phyloP scores from a whole-genome alignment of 2,113 vertebrate species.

The Lophura nycthemera region DNA sequence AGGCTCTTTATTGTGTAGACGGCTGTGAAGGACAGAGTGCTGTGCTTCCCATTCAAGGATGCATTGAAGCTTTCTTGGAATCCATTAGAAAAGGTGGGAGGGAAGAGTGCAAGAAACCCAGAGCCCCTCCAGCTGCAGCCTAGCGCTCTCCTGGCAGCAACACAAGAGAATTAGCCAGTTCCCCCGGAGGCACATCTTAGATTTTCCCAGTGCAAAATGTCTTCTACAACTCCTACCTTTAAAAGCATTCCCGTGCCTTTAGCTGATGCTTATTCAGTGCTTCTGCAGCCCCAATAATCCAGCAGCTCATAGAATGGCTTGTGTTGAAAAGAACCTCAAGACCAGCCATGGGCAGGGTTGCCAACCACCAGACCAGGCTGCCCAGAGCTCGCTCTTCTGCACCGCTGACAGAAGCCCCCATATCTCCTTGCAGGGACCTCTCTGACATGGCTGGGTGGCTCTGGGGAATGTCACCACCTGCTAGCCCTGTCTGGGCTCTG shows the following conservation, averaged over 20 bases:
- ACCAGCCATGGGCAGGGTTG: no score
- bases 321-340: no score
- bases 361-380: no score
- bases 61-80: constrained; percentile 55
- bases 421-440: accelerated
- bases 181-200: neutral
- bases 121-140: constrained; percentile 32
- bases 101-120: constrained; percentile 17
- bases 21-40: constrained; percentile 16
- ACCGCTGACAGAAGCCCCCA: accelerated
- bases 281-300: accelerated
- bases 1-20: constrained; percentile 45
- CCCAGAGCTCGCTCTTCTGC: neutral
- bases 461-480: accelerated
- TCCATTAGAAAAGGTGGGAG: constrained; percentile 56
- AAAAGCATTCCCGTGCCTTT: accelerated
- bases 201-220: neutral
- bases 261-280: neutral
- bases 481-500: neutral
- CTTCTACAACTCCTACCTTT: neutral
- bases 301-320: no score
- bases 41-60: constrained; percentile 4
- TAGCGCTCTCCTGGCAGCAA: neutral
- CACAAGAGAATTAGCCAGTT: neutral
- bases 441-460: accelerated